Evolutionary conservation across 2,888 invertebrate species (phyloP).

Genomic region (Reticulitermes lucifugus): DNA sequence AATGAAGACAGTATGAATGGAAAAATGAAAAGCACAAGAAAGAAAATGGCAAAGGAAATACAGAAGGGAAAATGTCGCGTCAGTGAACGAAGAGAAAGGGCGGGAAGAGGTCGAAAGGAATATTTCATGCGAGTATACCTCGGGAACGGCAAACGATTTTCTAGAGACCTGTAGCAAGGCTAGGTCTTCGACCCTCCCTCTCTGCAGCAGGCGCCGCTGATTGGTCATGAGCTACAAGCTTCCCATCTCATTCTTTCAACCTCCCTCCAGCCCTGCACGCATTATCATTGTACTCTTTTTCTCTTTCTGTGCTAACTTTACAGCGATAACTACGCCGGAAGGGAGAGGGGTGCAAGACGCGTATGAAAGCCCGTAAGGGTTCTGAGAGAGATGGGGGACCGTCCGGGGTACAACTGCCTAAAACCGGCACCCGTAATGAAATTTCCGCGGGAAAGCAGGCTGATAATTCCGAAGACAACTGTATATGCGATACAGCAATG

Average conservation of each 20-base stretch:
- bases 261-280: conserved; percentile 27
- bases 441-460: conserved; percentile 38
- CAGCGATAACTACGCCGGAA: conserved; percentile 41
- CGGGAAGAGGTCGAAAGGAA: conserved; percentile 49
- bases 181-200: conserved; percentile 49
- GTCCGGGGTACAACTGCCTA: conserved; percentile 39
- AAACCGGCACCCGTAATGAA: conserved; percentile 29
- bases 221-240: conserved; percentile 38
- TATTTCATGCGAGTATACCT: conserved; percentile 29
- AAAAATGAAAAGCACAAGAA: background rate
- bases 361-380: conserved; percentile 33
- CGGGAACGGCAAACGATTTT: conserved; percentile 42
- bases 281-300: conserved; percentile 47
- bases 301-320: conserved; percentile 46
- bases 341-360: conserved; percentile 34
- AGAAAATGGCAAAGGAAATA: background rate
- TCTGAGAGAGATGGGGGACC: background rate
- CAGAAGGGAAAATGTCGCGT: background rate
- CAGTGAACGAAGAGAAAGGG: conserved; percentile 35
- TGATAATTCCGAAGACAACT: background rate
- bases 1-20: background rate
- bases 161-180: conserved; percentile 51
- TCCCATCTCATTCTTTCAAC: conserved; percentile 32
- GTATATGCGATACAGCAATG: too few species aligned
- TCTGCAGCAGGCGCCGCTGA: conserved; percentile 30